Conservation (phyloP, 1,140 invertebrate species). For the Drosophila nikananu region DNA sequence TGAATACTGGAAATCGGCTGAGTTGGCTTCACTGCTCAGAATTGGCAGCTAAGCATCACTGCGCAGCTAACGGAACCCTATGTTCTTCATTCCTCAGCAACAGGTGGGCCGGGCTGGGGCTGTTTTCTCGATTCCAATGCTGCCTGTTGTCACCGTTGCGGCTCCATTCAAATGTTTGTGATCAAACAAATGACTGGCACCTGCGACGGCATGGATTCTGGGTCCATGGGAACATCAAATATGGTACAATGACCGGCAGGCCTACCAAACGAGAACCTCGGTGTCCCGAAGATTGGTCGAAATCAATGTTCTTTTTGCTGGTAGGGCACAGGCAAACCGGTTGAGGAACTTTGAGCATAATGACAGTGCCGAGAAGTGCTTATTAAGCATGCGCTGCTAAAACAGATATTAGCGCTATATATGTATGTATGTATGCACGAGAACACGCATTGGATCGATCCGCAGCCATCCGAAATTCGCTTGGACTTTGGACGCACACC, state of each 20-base stretch:
- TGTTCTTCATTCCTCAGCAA: slow-evolving; percentile 47
- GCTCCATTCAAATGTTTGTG: slow-evolving; percentile 66
- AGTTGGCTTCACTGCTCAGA: slow-evolving; percentile 6
- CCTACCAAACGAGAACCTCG: slow-evolving; percentile 29
- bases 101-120: slow-evolving; percentile 46
- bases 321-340: slow-evolving; percentile 55
- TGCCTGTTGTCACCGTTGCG: slow-evolving; percentile 23
- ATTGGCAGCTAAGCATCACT: slow-evolving; percentile 21
- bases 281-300: slow-evolving; percentile 19
- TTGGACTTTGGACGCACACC: slow-evolving; percentile 69
- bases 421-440: not conserved
- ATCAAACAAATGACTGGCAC: slow-evolving; percentile 57
- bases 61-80: slow-evolving; percentile 62
- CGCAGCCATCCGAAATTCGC: slow-evolving; percentile 28
- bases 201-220: slow-evolving; percentile 8
- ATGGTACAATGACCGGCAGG: slow-evolving; percentile 57
- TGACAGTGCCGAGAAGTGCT: slow-evolving; percentile 61
- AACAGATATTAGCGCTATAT: slow-evolving; percentile 49
- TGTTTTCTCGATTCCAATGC: slow-evolving; percentile 22
- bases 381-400: slow-evolving; percentile 71
- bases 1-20: slow-evolving; percentile 13
- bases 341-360: slow-evolving; percentile 58
- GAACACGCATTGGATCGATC: slow-evolving; percentile 27
- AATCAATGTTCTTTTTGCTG: slow-evolving; percentile 28
- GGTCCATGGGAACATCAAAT: slow-evolving; percentile 32